Conservation (phyloP, 1,140 invertebrate genomes). For the Macrobrachium rosenbergii region DNA sequence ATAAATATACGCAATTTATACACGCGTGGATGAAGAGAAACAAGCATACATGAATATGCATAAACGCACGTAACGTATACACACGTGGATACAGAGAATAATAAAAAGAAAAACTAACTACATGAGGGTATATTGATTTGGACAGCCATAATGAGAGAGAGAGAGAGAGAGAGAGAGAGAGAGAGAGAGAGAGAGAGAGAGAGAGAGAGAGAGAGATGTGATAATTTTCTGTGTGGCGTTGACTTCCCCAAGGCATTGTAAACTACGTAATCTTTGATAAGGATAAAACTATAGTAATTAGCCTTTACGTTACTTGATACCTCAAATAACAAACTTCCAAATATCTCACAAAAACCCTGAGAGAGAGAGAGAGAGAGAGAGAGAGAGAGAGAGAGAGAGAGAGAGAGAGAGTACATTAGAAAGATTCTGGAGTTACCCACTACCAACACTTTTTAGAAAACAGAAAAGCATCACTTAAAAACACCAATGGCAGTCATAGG, state of each 20-base stretch:
- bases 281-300: no score
- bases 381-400: constrained; percentile 32
- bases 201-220: neutral
- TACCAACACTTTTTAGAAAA: no score
- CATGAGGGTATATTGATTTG: neutral
- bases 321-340: neutral
- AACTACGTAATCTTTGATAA: no score
- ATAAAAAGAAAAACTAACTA: neutral
- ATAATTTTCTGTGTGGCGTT: neutral
- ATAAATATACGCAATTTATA: no score
- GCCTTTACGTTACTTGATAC: no score
- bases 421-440: neutral
- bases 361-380: constrained; percentile 34
- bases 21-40: no score
- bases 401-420: neutral
- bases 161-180: neutral
- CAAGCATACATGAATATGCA: no score
- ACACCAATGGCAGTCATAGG: no score
- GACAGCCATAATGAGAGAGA: neutral
- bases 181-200: no score
- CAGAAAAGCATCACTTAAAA: no score
- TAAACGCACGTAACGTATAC: no score
- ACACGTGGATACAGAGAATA: neutral
- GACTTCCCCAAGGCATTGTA: no score
- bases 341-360: neutral